Base-by-base conservation (phyloP, 1,140 invertebrate species). In the Philopotamus ludificatus region DNA sequence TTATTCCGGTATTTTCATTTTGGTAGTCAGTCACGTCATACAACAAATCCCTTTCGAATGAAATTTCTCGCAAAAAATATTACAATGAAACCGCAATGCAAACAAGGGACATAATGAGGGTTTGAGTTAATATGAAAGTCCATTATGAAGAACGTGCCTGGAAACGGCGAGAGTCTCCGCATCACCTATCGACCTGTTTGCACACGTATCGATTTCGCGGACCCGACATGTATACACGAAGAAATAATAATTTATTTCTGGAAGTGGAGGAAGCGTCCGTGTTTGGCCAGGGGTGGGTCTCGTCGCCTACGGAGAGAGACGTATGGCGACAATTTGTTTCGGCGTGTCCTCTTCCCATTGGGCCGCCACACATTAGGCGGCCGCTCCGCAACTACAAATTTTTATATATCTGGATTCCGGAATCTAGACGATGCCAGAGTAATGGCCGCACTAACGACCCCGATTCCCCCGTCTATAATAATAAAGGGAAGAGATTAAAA, bases 241-340 rank as follows among this genome's bases (percentile, higher is more conserved):
- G 28, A 34, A 34, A 34, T 34, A 34, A 7, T 34, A 34, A 34
- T 34, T 34, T 34, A 34, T 34, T 34, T 34, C 28, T n/a, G n/a
- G n/a, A n/a, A 34, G 4, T 34, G 28, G 4, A 34, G 28, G n/a
- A 7, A 34, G 4, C 28, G 12, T 34, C 28, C 12, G 4, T 41
- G 16, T 42, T 21, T 20, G 21, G 39, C 15, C 7, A 22, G 34
- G 39, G 16, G 54, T 8, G 34, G 54, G 34, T 20, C n/a, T 8
- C 34, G 50, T 21, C 21, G 8, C 51, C 25, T 22, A 25, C 20
- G 41, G 42, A 47, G 44, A 45, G 57, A 60, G 57, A 60, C 44
- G 57, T 45, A 60, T 47, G 57, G 44, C 22, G 41, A 49, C 57
- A 60, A 60, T 60, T 60, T 60, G 57, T 60, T 47, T 60, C 57